phyloP scores from a whole-genome alignment of 2,113 vertebrate genomes.

The Oryzias woworae region DNA sequence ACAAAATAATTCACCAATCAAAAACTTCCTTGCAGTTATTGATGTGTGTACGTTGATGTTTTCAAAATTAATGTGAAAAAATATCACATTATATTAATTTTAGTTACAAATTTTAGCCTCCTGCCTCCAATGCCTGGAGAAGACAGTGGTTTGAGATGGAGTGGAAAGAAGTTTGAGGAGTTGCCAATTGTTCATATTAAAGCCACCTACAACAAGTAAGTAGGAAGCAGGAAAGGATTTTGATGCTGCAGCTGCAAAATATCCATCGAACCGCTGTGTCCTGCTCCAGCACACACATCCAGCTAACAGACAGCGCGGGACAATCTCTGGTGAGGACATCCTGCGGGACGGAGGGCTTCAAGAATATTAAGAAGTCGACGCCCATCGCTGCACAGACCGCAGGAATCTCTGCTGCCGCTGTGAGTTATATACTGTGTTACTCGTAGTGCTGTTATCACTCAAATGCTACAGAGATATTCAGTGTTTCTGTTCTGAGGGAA shows the following conservation, averaged over 20 bases:
- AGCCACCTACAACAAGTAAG: constrained; percentile 98
- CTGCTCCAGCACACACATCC: constrained; percentile 86
- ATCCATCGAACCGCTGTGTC: neutral
- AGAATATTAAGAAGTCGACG: constrained; percentile 88
- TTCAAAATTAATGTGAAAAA: neutral
- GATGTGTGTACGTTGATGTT: too few relatives aligned
- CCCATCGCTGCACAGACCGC: constrained; percentile 89
- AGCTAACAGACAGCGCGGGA: constrained; percentile 80
- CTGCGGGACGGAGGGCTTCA: constrained; percentile 93
- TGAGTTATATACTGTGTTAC: constrained; percentile 65
- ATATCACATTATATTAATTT: neutral
- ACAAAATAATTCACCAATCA: too few relatives aligned
- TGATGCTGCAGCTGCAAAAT: neutral
- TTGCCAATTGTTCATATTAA: constrained; percentile 89
- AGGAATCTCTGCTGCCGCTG: constrained; percentile 84
- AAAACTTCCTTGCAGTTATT: too few relatives aligned
- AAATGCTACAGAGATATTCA: neutral
- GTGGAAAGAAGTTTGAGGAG: constrained; percentile 86
- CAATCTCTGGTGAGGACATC: constrained; percentile 76
- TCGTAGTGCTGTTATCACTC: neutral
- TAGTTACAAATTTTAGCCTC: constrained; percentile 64
- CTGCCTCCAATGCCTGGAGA: constrained; percentile 81
- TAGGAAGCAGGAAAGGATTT: neutral
- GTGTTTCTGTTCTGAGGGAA: neutral
- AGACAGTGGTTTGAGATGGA: constrained; percentile 83